Evolutionary conservation across 2,888 invertebrate genomes (phyloP), one percentile per base, ranked within the genome.

Genomic region (Mycalesis mineus): DNA sequence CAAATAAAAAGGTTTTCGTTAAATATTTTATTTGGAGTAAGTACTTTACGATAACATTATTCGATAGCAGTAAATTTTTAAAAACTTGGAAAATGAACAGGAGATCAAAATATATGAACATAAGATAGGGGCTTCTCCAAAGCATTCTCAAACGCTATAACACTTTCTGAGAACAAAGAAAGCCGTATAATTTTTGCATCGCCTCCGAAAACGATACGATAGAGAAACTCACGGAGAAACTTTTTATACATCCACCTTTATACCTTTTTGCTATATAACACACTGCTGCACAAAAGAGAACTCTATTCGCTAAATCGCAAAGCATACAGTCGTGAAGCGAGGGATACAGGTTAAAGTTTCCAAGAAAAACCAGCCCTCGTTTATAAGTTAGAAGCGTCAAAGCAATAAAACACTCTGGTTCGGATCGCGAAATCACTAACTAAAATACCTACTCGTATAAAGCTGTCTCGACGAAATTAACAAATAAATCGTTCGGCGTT

Each of bases 151-250:
- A 52, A 51, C 17, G 42, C 55, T 47, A 45, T 55, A 57, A 49
- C 39, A 53, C 45, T 55, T 62, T 52, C 15, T 36, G 22, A 52
- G 45, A 62, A 65, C 60, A 64, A 64, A 63, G 60, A 48, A 58
- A 53, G 58, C 57, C 59, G 65, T 78, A 81, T 80, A 79, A 80
- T 79, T 80, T 77, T 79, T 78, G 78, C 80, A 82, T 80, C 80
- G 73, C 69, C 68, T 54, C 71, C 75, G 73, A 73, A 22, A 76
- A 72, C 74, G 73, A 75, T 70, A 71, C 73, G 78, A 79, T 77
- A 78, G 80, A 79, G 75, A 77, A 79, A 74, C 73, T 75, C 70
- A 73, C 70, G 73, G 75, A 75, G 78, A 79, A 74, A 40, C 50
- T 59, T 59, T 55, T 59, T 49, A 49, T 49, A 49, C 28, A 39